Evolutionary conservation across 1,140 invertebrate species (phyloP), one percentile per base, ranked within the genome.

Genomic region (Thaumetopoea pityocampa): DNA sequence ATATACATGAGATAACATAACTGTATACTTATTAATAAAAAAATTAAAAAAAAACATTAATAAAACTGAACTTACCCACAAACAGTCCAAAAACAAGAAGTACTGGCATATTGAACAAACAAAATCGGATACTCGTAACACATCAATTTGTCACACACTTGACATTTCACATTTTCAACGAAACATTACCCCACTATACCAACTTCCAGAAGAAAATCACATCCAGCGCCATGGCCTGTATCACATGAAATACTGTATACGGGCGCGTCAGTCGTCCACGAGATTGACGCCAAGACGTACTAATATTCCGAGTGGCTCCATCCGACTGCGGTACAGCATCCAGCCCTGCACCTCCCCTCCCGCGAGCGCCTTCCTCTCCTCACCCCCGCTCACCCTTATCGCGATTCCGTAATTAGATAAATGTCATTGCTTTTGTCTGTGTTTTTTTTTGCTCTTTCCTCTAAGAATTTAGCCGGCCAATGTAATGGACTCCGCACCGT

Each of bases 331-430:
- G 58, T 50, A 36, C 61, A 61, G 60, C 56, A 36, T 62, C 53
- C 54, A 47, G 15, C 22, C 29, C 29, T 41, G 27, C 41, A 37
- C 24, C 40, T 28, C 45, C 28, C 43, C 51, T 32, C 34, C 46
- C 29, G 44, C 38, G 24, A 42, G 43, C 40, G 42, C 33, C 47
- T 41, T 43, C 49, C 53, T 22, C 27, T 11, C 44, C 41, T 36
- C 37, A 47, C 48, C 56, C 58, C 51, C 48, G 35, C 59, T 26
- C 63, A 48, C 64, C 62, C 61, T 77, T 78, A 78, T 81, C 77
- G 65, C 73, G 76, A 73, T 74, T 45, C 63, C 65, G 56, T 81
- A 81, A 81, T 81, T 78, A 81, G 77, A 81, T 81, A 73, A 78
- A 81, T 79, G 72, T 77, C 72, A 79, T 72, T 74, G 59, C 64